phyloP scores from a whole-genome alignment of 2,888 invertebrate genomes.

The Cryptocephalus moraei region DNA sequence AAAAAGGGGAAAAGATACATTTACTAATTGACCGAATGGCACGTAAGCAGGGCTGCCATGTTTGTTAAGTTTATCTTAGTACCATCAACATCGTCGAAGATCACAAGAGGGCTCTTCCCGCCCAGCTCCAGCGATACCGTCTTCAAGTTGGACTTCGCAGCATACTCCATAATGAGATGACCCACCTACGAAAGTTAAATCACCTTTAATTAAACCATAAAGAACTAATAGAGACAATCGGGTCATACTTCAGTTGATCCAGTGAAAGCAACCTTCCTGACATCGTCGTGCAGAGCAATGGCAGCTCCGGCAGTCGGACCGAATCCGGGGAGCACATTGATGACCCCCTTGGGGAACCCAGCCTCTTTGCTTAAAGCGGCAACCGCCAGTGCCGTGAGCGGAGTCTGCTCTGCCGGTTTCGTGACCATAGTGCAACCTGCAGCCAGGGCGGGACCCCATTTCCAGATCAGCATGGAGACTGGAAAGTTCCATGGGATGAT shows the following conservation, averaged over 20 bases:
- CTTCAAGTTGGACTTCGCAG: conserved; percentile 71
- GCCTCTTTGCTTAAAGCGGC: conserved; percentile 67
- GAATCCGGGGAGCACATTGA: conserved; percentile 67
- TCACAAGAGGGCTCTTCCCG: conserved; percentile 79
- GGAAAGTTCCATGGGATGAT: conserved; percentile 82
- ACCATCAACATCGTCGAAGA: conserved; percentile 75
- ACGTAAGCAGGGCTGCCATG: too few relatives aligned
- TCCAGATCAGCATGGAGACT: conserved; percentile 73
- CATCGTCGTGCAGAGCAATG: conserved; percentile 54
- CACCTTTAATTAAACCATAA: too few relatives aligned
- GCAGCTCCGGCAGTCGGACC: conserved; percentile 68
- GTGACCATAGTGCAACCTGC: conserved; percentile 65
- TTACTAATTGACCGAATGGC: conserved; percentile 3
- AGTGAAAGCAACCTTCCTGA: conserved; percentile 73
- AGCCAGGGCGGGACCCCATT: conserved; percentile 56
- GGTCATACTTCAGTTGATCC: conserved; percentile 62
- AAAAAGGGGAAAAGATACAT: conserved; percentile 4
- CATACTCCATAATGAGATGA: conserved; percentile 48
- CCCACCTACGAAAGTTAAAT: conserved; percentile 39
- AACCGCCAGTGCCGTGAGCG: conserved; percentile 63
- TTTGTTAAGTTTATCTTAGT: too few relatives aligned
- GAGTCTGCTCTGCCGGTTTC: conserved; percentile 82
- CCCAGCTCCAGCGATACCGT: conserved; percentile 77
- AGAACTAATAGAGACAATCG: too few relatives aligned
- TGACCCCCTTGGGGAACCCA: conserved; percentile 70